A percentile compares a stretch with the other conserved stretches of the same genome.
These are phyloP conservation scores for Nycticorax nycticorax DNA, from an alignment of 2,113 vertebrate genomes.

Conservation along the genomic window DNA sequence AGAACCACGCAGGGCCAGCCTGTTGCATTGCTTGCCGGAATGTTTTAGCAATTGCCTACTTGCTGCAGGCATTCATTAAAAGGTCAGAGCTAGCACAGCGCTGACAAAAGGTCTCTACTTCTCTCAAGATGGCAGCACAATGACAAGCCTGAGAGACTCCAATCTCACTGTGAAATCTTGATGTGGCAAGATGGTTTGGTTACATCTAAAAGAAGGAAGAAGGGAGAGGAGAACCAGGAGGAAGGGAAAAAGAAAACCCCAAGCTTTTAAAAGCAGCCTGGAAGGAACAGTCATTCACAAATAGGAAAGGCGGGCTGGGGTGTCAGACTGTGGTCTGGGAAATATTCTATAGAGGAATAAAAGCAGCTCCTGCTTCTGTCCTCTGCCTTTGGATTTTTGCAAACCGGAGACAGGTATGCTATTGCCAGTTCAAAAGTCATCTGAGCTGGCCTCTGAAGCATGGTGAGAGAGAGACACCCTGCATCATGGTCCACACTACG, in stretches of 20 bases:
- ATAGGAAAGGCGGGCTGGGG: not conserved
- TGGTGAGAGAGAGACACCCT: not conserved
- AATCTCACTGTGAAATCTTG: not conserved
- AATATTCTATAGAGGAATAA: not conserved
- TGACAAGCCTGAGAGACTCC: not conserved
- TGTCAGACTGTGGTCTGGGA: not conserved
- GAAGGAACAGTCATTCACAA: not conserved
- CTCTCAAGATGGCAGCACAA: not conserved
- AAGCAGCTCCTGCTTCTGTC: not conserved
- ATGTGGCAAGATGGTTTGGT: not conserved
- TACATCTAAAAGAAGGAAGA: not conserved
- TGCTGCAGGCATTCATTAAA: not conserved
- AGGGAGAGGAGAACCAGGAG: not conserved
- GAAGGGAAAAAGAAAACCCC: fast-evolving
- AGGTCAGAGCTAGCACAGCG: not conserved
- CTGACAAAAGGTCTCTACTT: not conserved
- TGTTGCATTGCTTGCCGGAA: not conserved
- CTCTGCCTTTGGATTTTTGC: not conserved
- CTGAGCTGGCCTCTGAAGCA: not conserved
- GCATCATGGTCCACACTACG: not conserved
- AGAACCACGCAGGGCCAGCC: not conserved
- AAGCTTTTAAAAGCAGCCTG: not conserved
- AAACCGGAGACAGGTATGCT: not conserved
- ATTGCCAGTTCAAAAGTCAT: not conserved
- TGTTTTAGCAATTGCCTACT: not conserved